Evolutionary conservation across 2,888 invertebrate genomes (phyloP).

Genomic region (Tryphoninae sp.): DNA sequence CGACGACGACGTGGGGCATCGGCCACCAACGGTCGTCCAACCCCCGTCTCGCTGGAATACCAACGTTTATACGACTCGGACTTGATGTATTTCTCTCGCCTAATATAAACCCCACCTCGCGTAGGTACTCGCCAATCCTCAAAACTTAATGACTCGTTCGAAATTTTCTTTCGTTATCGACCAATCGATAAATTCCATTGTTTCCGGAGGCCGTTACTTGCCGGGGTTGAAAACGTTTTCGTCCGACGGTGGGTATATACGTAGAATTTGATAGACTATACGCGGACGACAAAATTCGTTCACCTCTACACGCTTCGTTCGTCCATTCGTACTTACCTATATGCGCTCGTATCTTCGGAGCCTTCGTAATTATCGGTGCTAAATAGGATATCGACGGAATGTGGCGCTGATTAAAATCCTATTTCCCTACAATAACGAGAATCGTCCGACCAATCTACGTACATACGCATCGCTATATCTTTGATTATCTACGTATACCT

Average conservation of each 20-base stretch:
- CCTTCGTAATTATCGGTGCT: constrained; percentile 8
- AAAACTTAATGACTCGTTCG: constrained; percentile 53
- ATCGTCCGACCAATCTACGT: background rate
- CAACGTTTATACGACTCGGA: constrained; percentile 32
- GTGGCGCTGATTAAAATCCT: constrained; percentile 35
- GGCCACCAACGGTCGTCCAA: background rate
- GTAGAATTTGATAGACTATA: no score
- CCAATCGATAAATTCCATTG: constrained; percentile 57
- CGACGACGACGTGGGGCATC: background rate
- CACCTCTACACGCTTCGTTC: background rate
- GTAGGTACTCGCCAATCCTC: constrained; percentile 23
- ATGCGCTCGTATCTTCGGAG: background rate
- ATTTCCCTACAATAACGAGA: constrained; percentile 44
- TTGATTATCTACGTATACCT: no score
- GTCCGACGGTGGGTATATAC: constrained; percentile 12
- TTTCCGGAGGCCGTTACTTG: constrained; percentile 27
- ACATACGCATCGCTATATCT: constrained; percentile 4
- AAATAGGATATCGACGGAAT: background rate
- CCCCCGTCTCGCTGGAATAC: background rate
- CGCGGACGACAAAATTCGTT: no score
- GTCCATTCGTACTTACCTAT: background rate
- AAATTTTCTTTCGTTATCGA: constrained; percentile 57
- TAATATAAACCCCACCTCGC: constrained; percentile 13
- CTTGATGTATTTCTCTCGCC: constrained; percentile 34
- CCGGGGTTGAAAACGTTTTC: constrained; percentile 28